phyloP scores from a whole-genome alignment of 2,113 vertebrate genomes.

The Setophaga kirtlandii region DNA sequence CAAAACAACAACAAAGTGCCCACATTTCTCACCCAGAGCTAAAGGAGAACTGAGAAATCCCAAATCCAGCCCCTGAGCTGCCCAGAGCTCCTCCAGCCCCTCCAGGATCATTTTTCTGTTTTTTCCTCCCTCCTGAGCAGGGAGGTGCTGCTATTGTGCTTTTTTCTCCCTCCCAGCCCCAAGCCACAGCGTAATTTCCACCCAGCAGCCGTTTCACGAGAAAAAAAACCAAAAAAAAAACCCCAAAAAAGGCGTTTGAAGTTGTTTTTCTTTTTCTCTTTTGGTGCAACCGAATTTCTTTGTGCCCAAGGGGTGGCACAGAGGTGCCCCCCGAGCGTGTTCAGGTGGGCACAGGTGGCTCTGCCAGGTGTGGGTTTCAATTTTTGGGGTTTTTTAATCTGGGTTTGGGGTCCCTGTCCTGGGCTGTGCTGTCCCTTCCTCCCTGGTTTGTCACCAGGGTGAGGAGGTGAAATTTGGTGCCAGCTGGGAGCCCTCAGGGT shows the following conservation, averaged over 20 bases:
- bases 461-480: not conserved
- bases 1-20: rapidly evolving
- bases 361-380: rapidly evolving
- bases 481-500: not conserved
- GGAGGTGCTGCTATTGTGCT: slow-evolving; percentile 32
- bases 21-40: too few species aligned
- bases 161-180: not conserved
- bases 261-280: not conserved
- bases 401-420: rapidly evolving
- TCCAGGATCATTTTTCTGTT: not conserved
- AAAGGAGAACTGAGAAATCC: not conserved
- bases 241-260: not conserved
- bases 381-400: rapidly evolving
- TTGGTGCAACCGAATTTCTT: not conserved
- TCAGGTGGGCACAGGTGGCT: not conserved
- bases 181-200: slow-evolving; percentile 50
- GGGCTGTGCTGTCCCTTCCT: rapidly evolving
- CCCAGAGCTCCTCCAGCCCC: not conserved
- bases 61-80: too few species aligned
- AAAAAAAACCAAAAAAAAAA: too few species aligned
- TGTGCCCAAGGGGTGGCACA: not conserved
- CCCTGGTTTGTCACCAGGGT: rapidly evolving
- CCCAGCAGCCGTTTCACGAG: not conserved
- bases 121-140: not conserved
- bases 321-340: not conserved